Evolutionary conservation across 2,113 vertebrate species (phyloP).

Genomic region (Clinocottus analis): DNA sequence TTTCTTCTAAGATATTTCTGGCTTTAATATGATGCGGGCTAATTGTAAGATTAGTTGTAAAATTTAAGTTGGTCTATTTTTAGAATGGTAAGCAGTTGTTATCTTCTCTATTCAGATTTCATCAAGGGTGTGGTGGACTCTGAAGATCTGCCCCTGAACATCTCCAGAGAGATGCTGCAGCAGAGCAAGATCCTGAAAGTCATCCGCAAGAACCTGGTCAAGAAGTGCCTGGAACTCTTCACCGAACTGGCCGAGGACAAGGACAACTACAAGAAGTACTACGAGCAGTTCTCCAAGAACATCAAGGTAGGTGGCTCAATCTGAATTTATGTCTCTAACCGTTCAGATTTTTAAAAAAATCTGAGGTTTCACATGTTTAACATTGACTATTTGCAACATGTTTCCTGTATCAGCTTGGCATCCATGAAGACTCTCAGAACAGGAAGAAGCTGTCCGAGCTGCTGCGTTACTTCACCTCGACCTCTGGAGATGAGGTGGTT

Average conservation of each 20-base stretch:
- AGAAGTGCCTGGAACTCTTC: constrained; percentile 97
- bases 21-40: too few relatives aligned
- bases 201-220: constrained; percentile 97
- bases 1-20: not conserved
- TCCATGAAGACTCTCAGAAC: constrained; percentile 97
- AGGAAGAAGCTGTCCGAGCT: constrained; percentile 95
- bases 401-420: constrained; percentile 91
- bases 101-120: constrained; percentile 83
- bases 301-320: constrained; percentile 87
- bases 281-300: constrained; percentile 98
- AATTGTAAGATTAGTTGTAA: not conserved
- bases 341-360: not conserved
- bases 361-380: not conserved
- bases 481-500: constrained; percentile 95
- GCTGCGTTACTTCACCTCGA: constrained; percentile 93
- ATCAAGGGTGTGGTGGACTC: constrained; percentile 98
- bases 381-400: not conserved
- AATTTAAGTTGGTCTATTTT: not conserved
- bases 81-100: constrained; percentile 9
- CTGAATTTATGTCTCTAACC: not conserved
- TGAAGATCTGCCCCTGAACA: constrained; percentile 96
- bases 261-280: constrained; percentile 97
- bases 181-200: constrained; percentile 99
- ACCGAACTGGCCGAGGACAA: constrained; percentile 93
- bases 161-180: constrained; percentile 98